Evolutionary conservation across 1,140 invertebrate species (phyloP).

Genomic region (Chelonus insularis): DNA sequence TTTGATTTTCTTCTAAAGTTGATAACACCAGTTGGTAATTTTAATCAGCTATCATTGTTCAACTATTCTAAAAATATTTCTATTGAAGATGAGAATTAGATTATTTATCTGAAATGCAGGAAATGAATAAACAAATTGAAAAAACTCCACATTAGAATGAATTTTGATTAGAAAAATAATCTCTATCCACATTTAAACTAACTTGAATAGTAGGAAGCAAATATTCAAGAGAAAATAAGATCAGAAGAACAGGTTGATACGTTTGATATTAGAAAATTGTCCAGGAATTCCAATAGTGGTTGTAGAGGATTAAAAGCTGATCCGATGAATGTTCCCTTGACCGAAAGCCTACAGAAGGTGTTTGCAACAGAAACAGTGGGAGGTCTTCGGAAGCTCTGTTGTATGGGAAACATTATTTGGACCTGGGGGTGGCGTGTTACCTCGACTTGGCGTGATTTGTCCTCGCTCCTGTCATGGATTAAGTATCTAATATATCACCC

Average conservation of each 20-base stretch:
- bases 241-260: neutral
- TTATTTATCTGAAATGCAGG: no score
- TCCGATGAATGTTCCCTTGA: constrained; percentile 15
- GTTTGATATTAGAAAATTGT: neutral
- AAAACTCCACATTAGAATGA: no score
- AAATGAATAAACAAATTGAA: no score
- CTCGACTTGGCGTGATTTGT: constrained; percentile 14
- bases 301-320: constrained; percentile 1
- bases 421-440: constrained; percentile 6
- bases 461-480: constrained; percentile 34
- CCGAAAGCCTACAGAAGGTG: constrained; percentile 8
- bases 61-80: no score
- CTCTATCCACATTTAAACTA: no score
- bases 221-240: no score
- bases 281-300: neutral
- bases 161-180: no score
- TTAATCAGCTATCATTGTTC: no score
- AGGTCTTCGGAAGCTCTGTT: constrained; percentile 18
- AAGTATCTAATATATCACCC: constrained; percentile 31
- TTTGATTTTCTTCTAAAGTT: no score
- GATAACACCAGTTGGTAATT: no score
- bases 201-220: no score
- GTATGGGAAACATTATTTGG: neutral
- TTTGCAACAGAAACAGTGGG: neutral
- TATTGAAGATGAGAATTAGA: no score